Evolutionary conservation across 2,113 vertebrate genomes (phyloP).

Genomic region (Cyphotilapia sp.): DNA sequence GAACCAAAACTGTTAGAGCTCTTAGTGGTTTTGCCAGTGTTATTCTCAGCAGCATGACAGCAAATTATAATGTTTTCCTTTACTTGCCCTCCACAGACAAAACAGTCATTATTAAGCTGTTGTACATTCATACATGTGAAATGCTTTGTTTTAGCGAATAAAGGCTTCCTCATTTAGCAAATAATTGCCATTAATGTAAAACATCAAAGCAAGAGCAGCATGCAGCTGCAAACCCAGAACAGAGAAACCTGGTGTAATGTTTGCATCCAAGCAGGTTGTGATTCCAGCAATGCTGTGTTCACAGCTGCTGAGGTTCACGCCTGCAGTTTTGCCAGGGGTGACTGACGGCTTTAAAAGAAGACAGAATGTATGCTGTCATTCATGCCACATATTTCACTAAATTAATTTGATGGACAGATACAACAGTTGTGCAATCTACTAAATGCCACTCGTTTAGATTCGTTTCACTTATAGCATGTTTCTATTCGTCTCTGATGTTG

Average conservation of each 20-base stretch:
- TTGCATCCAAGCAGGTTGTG: conserved; percentile 22
- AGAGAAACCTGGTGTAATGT: conserved; percentile 37
- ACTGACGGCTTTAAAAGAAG: neutral
- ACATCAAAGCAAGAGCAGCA: conserved; percentile 24
- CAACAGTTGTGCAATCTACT: neutral
- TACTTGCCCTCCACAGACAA: neutral
- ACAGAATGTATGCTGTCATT: neutral
- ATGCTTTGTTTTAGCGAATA: neutral
- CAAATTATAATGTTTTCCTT: neutral
- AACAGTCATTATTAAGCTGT: neutral
- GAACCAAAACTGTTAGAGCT: neutral
- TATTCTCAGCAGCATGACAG: neutral
- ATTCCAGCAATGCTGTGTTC: conserved; percentile 5
- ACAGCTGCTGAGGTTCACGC: neutral
- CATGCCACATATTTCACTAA: neutral
- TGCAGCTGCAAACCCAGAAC: neutral
- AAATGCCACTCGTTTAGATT: neutral
- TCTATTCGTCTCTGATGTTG: neutral
- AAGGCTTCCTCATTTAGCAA: neutral
- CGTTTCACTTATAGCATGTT: neutral
- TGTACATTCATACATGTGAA: neutral
- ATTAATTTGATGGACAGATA: neutral
- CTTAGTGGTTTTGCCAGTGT: neutral
- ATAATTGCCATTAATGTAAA: conserved; percentile 13
- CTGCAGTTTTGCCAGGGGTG: conserved; percentile 24